Evolutionary conservation across 2,888 invertebrate genomes (phyloP), one percentile per base, ranked within the genome.

Genomic region (Calliopum simillimum): DNA sequence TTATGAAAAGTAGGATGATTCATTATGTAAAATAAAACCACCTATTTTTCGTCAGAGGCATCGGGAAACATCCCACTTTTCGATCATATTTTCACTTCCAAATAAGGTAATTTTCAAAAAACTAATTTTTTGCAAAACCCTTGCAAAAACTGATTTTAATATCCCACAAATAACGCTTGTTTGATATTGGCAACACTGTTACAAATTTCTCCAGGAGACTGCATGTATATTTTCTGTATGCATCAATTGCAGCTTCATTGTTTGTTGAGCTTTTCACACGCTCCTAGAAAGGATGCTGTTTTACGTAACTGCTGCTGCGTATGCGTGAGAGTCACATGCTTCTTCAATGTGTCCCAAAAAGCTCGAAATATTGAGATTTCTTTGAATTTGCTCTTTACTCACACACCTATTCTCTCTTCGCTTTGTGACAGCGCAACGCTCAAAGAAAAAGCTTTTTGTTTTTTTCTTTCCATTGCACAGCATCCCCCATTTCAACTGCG

Each of bases 321-420:
- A 70, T 70, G 72, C 64, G 75, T 75, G 74, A 58, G 55, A 21
- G 2, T 11, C 33, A 33, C 55, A 23, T 47, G 44, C 12, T 13
- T 13, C 16, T 46, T 66, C 66, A 47, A n/a, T 25, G 6, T 71
- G 75, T 75, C 75, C 69, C 71, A 74, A 75, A 75, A 77, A 77
- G 74, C 75, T 76, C 58, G 46, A 21, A 6, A 0, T 51, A 3
- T 55, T 21, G 49, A 23, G n/a, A n/a, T n/a, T n/a, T 55, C 49
- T 12, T 55, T 8, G 33, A 33, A 33, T 33, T 33, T 33, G 5
- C 33, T 6, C 33, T 33, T 2, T 33, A 3, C 33, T 33, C 33
- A 33, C n/a, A 33, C 33, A 33, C 5, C 33, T 3, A 33, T 4
- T 51, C 19, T 67, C 61, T 62, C 67, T 5, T 43, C 23, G 53